These are phyloP conservation scores for Vanessa cardui DNA, from an alignment of 2,888 invertebrate species.

Conservation along the genomic window DNA sequence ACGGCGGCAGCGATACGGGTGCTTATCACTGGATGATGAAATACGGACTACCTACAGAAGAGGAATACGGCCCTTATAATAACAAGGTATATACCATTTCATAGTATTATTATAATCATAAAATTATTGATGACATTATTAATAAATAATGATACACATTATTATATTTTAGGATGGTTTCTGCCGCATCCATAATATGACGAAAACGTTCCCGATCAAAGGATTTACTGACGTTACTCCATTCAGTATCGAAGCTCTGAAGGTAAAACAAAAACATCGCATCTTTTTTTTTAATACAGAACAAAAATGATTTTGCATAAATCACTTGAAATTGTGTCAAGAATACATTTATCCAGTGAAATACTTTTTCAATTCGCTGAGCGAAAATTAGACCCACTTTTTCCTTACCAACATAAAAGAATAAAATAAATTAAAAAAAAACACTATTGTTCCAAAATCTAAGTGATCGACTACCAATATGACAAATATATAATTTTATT, in stretches of 20 bases:
- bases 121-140: no score
- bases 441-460: neutral
- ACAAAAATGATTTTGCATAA: no score
- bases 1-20: conserved; percentile 94
- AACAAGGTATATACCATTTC: conserved; percentile 81
- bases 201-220: conserved; percentile 85
- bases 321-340: no score
- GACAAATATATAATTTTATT: neutral
- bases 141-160: conserved; percentile 9
- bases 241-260: conserved; percentile 86
- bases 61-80: conserved; percentile 93
- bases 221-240: conserved; percentile 93
- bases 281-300: neutral
- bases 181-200: conserved; percentile 88
- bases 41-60: conserved; percentile 90
- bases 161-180: conserved; percentile 86
- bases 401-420: no score
- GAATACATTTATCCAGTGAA: no score
- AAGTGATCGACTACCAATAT: neutral
- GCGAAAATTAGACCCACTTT: no score
- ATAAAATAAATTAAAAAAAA: no score
- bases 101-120: neutral
- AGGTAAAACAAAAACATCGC: conserved; percentile 56
- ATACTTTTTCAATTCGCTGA: no score
- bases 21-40: conserved; percentile 95